These are phyloP conservation scores for Capromys pilorides DNA, from an alignment of 2,797 vertebrate species.

Conservation along the genomic window DNA sequence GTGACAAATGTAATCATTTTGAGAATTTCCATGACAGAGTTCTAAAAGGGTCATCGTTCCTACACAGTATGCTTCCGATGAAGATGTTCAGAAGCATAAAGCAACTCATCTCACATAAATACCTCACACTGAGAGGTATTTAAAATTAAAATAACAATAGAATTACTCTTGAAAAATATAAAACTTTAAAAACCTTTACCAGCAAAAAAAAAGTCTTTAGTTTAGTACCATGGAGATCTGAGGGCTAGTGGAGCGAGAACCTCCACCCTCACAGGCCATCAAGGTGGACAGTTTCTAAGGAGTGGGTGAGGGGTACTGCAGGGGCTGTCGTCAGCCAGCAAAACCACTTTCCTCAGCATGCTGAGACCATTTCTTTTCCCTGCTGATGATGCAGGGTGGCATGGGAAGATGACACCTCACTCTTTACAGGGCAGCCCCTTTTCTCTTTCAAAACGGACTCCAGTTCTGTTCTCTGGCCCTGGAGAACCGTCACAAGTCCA, in stretches of 20 bases:
- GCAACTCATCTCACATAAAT: neutral
- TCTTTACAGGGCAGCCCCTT: neutral
- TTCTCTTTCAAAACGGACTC: neutral
- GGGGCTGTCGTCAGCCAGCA: neutral
- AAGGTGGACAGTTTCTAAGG: neutral
- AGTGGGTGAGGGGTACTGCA: neutral
- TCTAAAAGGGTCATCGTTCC: neutral
- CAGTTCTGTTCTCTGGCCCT: neutral
- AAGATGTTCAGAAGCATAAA: too few species aligned
- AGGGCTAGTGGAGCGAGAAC: too few species aligned
- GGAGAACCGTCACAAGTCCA: neutral
- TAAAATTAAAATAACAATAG: neutral
- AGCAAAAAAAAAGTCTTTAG: neutral
- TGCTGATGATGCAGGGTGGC: neutral
- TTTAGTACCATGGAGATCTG: neutral
- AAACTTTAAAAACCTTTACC: neutral
- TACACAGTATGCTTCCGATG: neutral
- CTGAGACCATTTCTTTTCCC: neutral
- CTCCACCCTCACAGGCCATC: accelerated
- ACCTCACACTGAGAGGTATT: neutral
- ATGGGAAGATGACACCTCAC: neutral
- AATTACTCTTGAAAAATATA: conserved; percentile 6
- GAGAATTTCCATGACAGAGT: neutral
- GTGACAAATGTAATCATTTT: neutral
- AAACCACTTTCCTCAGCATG: neutral